A percentile compares a stretch with the other conserved stretches of the same genome.
These are phyloP conservation scores for Sylvia borin DNA, from an alignment of 2,797 vertebrate species.

Conservation along the genomic window DNA sequence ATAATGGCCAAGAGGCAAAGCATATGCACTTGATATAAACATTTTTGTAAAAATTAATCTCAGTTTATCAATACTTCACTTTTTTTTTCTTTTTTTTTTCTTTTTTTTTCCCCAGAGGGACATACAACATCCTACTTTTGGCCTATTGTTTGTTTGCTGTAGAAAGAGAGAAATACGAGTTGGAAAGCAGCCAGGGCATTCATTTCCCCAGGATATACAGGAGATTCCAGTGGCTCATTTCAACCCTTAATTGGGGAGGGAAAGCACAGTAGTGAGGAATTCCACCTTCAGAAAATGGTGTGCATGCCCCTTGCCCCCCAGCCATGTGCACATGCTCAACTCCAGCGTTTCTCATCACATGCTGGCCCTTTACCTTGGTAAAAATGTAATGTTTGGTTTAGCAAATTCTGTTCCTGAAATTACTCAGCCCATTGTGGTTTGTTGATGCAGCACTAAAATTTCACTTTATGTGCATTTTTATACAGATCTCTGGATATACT, in stretches of 20 bases:
- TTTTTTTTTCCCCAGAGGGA: not conserved
- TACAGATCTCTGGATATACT: not conserved
- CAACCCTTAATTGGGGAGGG: constrained; percentile 48
- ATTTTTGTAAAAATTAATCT: constrained; percentile 69
- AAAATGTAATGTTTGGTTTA: not conserved
- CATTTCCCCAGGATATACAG: constrained; percentile 62
- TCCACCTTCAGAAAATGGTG: constrained; percentile 14
- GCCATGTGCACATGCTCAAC: not conserved
- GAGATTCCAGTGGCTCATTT: constrained; percentile 56
- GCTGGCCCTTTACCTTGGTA: not conserved
- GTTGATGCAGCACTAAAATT: not conserved
- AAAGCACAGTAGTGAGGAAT: constrained; percentile 18
- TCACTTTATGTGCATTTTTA: not conserved
- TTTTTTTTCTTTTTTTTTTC: not conserved
- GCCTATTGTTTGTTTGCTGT: constrained; percentile 52
- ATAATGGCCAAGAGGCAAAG: constrained; percentile 80
- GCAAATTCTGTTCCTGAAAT: not conserved
- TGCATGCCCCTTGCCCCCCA: not conserved
- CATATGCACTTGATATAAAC: constrained; percentile 79
- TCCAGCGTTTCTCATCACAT: not conserved
- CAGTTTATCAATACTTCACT: constrained; percentile 68
- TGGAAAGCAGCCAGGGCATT: constrained; percentile 57
- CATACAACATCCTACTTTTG: constrained; percentile 54
- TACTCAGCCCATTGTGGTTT: not conserved
- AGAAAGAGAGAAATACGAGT: constrained; percentile 46